Evolutionary conservation across 2,797 vertebrate species (phyloP), one percentile per base, ranked within the genome.

Genomic region (Somateria mollissima): DNA sequence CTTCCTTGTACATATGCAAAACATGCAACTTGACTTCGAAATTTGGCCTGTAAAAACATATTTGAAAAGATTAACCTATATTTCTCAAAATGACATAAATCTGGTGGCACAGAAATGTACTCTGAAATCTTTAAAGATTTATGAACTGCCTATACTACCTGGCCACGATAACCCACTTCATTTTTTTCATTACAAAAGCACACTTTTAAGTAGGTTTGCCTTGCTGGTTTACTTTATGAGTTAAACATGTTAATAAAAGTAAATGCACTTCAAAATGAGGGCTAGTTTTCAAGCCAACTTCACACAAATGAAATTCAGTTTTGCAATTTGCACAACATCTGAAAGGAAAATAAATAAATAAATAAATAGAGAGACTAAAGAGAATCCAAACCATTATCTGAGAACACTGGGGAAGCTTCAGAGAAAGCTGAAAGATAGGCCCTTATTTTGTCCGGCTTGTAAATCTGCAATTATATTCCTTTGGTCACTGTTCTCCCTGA

Each of bases 71-170:
- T 77, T 58, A 84, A 71, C 7, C 18, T 24, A 4, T 21, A 45
- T n/a, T 22, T 77, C 86, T 73, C n/a, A 65, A 53, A 93, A 84
- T 8, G 10, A 64, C 51, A 87, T 32, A 51, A 65, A 92, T 27
- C 60, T 64, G 13, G 30, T 41, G 37, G 84, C 62, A 72, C 14
- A 36, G 39, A 65, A 69, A 86, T 56, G 28, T 34, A 66, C 17
- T 51, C 43, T 10, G 58, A 65, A 75, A 72, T 47, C 30, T 8
- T 79, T 53, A 10, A 78, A 47, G 54, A 78, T 75, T 81, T 34
- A 60, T 19, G 10, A 91, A 56, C 21, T 43, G 58, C 4, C 21
- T 13, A 62, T n/a, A 39, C 5, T 43, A 43, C 47, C 20, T 39
- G n/a, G 17, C 19, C 47, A 81, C 10, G 28, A 58, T 2, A 91